Evolutionary conservation across 2,113 vertebrate species (phyloP).

Genomic region (Coregonus clupeaformis): DNA sequence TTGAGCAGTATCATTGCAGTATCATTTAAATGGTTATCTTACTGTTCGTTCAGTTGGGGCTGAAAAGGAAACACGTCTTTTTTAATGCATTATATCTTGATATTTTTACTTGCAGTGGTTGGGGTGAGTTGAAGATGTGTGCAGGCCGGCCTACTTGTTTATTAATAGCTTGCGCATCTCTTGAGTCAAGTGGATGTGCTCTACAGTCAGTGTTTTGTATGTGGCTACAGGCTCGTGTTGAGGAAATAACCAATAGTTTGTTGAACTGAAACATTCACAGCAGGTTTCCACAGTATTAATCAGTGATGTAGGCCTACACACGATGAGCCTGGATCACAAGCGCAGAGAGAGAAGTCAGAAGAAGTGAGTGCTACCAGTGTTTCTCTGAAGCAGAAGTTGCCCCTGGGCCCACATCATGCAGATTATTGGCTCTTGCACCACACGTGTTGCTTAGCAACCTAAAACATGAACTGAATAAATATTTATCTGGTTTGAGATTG

Average conservation of each 20-base stretch:
- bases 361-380: neutral
- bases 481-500: neutral
- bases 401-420: neutral
- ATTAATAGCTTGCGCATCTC: constrained; percentile 6
- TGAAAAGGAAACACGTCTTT: no score
- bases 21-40: no score
- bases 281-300: neutral
- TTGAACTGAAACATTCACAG: neutral
- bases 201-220: neutral
- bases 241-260: neutral
- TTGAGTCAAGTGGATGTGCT: neutral
- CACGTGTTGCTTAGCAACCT: constrained; percentile 11
- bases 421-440: no score
- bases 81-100: no score
- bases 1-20: no score
- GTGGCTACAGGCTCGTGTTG: neutral
- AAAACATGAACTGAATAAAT: neutral
- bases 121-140: neutral
- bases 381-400: neutral
- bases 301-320: neutral
- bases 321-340: neutral
- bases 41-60: no score
- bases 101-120: no score
- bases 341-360: neutral
- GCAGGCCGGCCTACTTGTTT: neutral